These are phyloP conservation scores for Otocyon megalotis DNA, from an alignment of 2,113 vertebrate species.

Conservation along the genomic window DNA sequence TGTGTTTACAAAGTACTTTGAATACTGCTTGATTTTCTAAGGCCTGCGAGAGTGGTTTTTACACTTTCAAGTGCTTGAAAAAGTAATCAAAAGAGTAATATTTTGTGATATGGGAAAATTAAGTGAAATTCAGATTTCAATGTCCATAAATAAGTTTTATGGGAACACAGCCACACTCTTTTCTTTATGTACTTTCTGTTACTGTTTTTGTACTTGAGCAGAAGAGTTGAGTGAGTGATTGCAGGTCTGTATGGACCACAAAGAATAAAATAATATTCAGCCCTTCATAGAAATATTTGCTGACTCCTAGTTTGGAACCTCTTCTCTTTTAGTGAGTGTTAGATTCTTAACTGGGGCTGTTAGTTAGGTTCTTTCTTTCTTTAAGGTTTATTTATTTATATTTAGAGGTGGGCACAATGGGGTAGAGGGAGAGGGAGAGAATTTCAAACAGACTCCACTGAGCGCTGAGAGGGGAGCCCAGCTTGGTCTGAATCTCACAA, in stretches of 20 bases:
- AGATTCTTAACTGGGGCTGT: not conserved
- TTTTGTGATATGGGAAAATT: conserved; percentile 26
- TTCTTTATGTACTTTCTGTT: not conserved
- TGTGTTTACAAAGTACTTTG: not conserved
- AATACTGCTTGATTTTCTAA: not conserved
- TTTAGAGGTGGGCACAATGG: not conserved
- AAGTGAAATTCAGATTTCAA: not conserved
- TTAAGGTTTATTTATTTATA: not conserved
- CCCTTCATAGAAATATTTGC: not conserved
- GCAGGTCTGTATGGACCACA: not conserved
- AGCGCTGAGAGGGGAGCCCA: not conserved
- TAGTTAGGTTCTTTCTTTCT: not conserved
- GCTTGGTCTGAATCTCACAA: not conserved
- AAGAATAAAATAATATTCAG: not conserved
- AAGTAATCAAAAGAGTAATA: not conserved
- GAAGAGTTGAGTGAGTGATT: not conserved
- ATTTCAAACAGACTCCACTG: not conserved
- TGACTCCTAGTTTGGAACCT: not conserved
- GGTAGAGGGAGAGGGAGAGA: not conserved
- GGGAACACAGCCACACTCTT: not conserved
- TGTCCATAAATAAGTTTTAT: not conserved
- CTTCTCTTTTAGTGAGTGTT: not conserved
- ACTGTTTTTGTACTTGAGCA: conserved; percentile 3
- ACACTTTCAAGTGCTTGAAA: not conserved
- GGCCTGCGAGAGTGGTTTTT: not conserved